These are phyloP conservation scores for Harlomillsia oculata DNA, from an alignment of 1,140 invertebrate species.

Conservation along the genomic window DNA sequence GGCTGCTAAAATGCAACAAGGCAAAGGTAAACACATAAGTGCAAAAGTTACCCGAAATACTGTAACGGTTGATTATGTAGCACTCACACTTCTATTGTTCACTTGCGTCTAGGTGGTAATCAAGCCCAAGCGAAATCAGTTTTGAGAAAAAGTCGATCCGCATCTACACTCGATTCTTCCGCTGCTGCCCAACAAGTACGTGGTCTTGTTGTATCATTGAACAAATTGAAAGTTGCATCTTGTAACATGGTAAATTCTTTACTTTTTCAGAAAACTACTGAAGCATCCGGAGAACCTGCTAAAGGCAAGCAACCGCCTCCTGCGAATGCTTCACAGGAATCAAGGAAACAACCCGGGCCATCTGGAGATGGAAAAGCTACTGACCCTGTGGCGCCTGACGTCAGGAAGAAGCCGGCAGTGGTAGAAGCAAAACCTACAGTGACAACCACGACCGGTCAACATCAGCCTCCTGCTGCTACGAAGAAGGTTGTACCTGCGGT, in stretches of 20 bases:
- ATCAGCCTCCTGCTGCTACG: background rate
- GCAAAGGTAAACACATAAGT: background rate
- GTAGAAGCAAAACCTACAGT: background rate
- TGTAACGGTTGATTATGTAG: background rate
- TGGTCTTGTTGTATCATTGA: too few species aligned
- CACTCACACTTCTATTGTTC: too few species aligned
- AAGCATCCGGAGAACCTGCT: too few species aligned
- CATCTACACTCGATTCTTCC: conserved; percentile 33
- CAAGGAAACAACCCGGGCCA: too few species aligned
- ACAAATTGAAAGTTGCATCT: too few species aligned
- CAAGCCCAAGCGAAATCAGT: conserved; percentile 29
- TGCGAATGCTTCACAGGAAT: too few species aligned
- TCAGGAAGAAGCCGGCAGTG: conserved; percentile 4
- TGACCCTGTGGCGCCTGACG: too few species aligned
- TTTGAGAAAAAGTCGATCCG: conserved; percentile 34
- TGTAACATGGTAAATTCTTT: too few species aligned
- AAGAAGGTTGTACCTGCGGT: conserved; percentile 1
- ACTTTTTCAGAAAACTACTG: too few species aligned
- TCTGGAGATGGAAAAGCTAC: too few species aligned
- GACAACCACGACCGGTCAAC: background rate
- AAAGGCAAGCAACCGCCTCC: too few species aligned
- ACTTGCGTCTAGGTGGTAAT: conserved; percentile 5
- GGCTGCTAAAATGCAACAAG: background rate
- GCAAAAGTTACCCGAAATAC: background rate
- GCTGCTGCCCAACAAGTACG: conserved; percentile 18